Percentiles rank a stretch among this genome's conserved stretches.
Evolutionary conservation across 1,140 invertebrate species (phyloP).

Genomic region (Ephestia elutella): DNA sequence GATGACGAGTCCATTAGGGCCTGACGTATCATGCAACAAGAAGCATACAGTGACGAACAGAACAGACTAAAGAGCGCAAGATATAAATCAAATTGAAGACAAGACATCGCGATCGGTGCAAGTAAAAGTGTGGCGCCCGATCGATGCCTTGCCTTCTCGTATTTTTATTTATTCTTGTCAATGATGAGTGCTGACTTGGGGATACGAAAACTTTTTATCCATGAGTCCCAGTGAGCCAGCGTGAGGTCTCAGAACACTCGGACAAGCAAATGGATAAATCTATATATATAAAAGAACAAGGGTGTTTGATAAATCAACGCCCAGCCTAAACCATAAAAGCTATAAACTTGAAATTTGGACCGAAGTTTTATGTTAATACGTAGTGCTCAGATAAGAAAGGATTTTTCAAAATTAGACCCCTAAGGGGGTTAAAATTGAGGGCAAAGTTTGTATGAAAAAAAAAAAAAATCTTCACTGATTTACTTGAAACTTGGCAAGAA

Average conservation of each 20-base stretch:
- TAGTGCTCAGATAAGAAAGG: too few relatives aligned
- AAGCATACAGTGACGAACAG: neutral
- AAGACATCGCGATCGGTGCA: constrained; percentile 40
- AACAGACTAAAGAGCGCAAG: constrained; percentile 28
- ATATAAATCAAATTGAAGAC: constrained; percentile 46
- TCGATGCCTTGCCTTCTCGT: constrained; percentile 32
- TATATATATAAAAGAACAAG: too few relatives aligned
- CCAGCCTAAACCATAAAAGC: too few relatives aligned
- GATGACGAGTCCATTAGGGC: neutral
- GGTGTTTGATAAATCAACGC: too few relatives aligned
- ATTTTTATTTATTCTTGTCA: constrained; percentile 46
- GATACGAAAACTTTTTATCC: constrained; percentile 31
- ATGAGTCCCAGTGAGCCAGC: constrained; percentile 39
- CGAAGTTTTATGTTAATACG: too few relatives aligned
- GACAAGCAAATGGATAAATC: constrained; percentile 40
- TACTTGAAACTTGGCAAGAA: too few relatives aligned
- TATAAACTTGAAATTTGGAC: too few relatives aligned
- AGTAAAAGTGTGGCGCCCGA: constrained; percentile 61
- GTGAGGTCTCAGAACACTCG: constrained; percentile 36
- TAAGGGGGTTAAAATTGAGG: too few relatives aligned
- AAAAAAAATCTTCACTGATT: too few relatives aligned
- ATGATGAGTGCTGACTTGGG: constrained; percentile 41
- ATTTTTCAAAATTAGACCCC: too few relatives aligned
- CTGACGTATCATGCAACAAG: constrained; percentile 3
- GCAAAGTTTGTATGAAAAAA: too few relatives aligned